Conservation (phyloP, 2,888 invertebrate genomes). For the Dicyrtoma fusca region DNA sequence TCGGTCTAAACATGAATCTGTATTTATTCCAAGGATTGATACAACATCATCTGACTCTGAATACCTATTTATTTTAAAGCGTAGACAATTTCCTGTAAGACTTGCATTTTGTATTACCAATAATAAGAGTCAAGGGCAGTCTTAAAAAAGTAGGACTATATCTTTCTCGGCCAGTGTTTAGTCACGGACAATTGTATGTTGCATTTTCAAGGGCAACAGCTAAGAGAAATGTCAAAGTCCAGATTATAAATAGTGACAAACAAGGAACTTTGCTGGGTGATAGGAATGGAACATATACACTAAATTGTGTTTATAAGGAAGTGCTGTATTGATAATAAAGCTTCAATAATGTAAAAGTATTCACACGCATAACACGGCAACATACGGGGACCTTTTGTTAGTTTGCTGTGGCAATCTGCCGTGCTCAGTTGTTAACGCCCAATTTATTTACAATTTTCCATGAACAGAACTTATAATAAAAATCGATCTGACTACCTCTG, state of each 20-base stretch:
- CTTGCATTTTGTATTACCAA: constrained; percentile 44
- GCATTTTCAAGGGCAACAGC: constrained; percentile 38
- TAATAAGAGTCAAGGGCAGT: constrained; percentile 43
- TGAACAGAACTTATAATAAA: too few species aligned
- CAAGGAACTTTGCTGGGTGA: constrained; percentile 23
- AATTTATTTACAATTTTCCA: too few species aligned
- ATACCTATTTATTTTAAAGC: constrained; percentile 34
- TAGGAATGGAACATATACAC: constrained; percentile 25
- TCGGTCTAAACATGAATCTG: constrained; percentile 21
- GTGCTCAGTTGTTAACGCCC: too few species aligned
- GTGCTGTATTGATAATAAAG: constrained; percentile 7
- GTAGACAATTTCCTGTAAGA: constrained; percentile 48
- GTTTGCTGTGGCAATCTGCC: constrained; percentile 38
- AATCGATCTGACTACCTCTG: too few species aligned
- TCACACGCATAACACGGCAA: too few species aligned
- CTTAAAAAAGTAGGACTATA: constrained; percentile 40
- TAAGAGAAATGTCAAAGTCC: constrained; percentile 29
- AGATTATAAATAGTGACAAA: not conserved
- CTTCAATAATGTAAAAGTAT: too few species aligned
- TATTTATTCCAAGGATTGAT: constrained; percentile 43
- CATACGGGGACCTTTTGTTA: too few species aligned
- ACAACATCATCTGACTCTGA: constrained; percentile 25
- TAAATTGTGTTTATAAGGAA: constrained; percentile 35
- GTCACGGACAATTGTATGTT: constrained; percentile 45
- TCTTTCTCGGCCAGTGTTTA: constrained; percentile 38